Evolutionary conservation across 1,140 invertebrate genomes (phyloP), one percentile per base, ranked within the genome.

Genomic region (Maconellicoccus hirsutus): DNA sequence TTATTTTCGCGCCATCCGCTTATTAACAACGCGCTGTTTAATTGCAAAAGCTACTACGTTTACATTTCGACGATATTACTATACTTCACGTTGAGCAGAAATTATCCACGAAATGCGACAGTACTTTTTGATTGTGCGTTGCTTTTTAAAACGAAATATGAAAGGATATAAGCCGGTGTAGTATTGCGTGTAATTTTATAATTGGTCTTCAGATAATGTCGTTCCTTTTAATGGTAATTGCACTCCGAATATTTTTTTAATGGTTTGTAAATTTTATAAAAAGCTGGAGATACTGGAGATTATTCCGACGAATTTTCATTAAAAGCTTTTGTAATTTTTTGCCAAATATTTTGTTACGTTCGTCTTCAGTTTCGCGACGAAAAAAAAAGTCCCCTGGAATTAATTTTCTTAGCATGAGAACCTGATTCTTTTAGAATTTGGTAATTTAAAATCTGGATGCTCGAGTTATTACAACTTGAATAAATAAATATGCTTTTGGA

Each of bases 171-270:
- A 52, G 42, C 10, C n/a, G 42, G 42, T 52, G 42, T 52, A 52
- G 42, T 19, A 19, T 52, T 52, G 42, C 42, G 42, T 52, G 42
- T 52, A 52, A 52, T 52, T 52, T 52, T 52, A 52, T 52, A 52
- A 52, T 52, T 52, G 42, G 42, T 52, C 42, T 52, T 52, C 42
- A 16, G 42, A 52, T 19, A 19, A 52, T 52, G 42, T 52, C 42
- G 42, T 19, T 52, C 42, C n/a, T 52, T 52, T 19, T 16, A 52
- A 52, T 52, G 42, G 42, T 52, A 52, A 52, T 52, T 52, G 42
- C 42, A 16, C 42, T 2, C 10, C 42, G 10, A 52, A 19, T 52
- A 52, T 52, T 52, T 52, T 52, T 52, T 16, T 52, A 52, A 52
- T 52, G 42, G 42, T 52, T 52, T 19, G 42, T 19, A 19, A 52